These are phyloP conservation scores for Anser cygnoides DNA, from an alignment of 2,113 vertebrate species.

Conservation along the genomic window DNA sequence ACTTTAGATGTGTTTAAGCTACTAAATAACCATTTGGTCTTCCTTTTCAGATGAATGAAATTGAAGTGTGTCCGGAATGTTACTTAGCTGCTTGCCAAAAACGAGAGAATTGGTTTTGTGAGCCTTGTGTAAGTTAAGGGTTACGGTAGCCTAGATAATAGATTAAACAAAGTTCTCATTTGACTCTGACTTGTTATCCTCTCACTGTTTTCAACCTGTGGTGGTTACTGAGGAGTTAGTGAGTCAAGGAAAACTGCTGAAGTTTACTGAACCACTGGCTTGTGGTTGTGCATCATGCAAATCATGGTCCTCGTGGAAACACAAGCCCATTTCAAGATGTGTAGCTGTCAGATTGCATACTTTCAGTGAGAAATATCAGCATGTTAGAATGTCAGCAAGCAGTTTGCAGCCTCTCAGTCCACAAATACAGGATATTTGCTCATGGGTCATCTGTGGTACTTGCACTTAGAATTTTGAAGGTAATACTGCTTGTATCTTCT, in stretches of 20 bases:
- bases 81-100: constrained; percentile 98
- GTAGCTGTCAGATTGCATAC: background rate
- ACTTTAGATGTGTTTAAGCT: background rate
- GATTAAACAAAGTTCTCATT: background rate
- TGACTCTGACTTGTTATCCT: background rate
- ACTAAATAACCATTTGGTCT: background rate
- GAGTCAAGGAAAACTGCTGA: background rate
- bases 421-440: background rate
- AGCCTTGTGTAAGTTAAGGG: constrained; percentile 92
- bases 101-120: constrained; percentile 99
- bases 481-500: constrained; percentile 4
- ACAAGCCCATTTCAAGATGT: background rate
- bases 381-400: background rate
- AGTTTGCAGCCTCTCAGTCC: background rate
- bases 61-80: constrained; percentile 99
- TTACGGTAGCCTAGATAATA: background rate
- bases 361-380: background rate
- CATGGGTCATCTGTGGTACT: background rate
- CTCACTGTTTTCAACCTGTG: background rate
- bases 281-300: background rate
- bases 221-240: background rate
- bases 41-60: constrained; percentile 95
- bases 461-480: background rate
- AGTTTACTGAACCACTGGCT: background rate
- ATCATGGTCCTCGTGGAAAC: background rate